Percentiles rank a stretch among this genome's conserved stretches.
phyloP scores from a whole-genome alignment of 2,797 vertebrate species.

The Onychomys leucogaster region DNA sequence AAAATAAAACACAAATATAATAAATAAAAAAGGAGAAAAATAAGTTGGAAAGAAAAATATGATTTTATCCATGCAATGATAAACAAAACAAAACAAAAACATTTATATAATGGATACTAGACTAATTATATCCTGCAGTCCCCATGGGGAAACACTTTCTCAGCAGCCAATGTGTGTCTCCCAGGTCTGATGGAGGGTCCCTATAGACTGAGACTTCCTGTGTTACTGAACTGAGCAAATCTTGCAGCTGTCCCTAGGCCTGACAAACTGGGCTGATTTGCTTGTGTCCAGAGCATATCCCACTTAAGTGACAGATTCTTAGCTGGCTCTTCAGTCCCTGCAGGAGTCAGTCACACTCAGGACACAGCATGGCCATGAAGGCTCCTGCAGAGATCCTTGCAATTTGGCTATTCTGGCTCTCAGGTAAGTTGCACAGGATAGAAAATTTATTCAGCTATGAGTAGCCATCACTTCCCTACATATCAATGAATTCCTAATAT shows the following conservation, averaged over 20 bases:
- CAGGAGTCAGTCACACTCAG: neutral
- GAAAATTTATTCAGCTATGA: rapidly evolving
- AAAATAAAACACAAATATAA: too few species aligned
- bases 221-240: neutral
- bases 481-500: neutral
- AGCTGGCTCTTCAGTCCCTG: neutral
- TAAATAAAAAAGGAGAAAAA: too few species aligned
- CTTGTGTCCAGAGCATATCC: neutral
- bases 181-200: neutral
- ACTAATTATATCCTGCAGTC: too few species aligned
- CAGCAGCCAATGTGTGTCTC: neutral
- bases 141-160: neutral
- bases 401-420: neutral
- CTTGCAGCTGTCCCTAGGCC: too few species aligned
- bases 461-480: rapidly evolving
- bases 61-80: too few species aligned
- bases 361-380: neutral
- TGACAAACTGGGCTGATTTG: neutral
- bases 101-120: too few species aligned
- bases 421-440: neutral
- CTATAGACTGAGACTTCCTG: neutral
- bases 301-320: neutral
- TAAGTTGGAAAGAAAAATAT: too few species aligned
- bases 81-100: neutral
- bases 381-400: neutral